A percentile compares a stretch with the other conserved stretches of the same genome.
Evolutionary conservation across 1,140 invertebrate species (phyloP).

Genomic region (Dendrolimus kikuchii): DNA sequence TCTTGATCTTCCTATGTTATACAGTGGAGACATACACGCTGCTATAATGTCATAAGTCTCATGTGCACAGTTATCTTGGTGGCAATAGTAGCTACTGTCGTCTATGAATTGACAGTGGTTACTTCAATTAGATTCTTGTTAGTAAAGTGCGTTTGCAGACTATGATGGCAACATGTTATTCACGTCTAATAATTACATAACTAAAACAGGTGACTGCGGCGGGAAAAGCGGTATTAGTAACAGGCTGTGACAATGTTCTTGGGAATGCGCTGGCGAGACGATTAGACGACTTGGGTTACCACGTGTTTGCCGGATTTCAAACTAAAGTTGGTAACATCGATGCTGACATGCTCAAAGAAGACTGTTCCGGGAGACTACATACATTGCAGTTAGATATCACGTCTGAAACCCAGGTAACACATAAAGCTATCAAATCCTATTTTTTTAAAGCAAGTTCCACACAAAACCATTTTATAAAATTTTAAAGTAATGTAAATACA

Average conservation of each 20-base stretch:
- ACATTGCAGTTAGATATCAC: conserved; percentile 83
- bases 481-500: too few relatives aligned
- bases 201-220: conserved; percentile 78
- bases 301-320: conserved; percentile 85
- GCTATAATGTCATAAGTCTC: too few relatives aligned
- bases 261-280: conserved; percentile 83
- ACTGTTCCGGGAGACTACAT: conserved; percentile 82
- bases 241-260: conserved; percentile 87
- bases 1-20: too few relatives aligned
- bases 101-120: too few relatives aligned
- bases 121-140: too few relatives aligned
- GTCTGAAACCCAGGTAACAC: conserved; percentile 76
- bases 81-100: too few relatives aligned
- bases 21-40: too few relatives aligned
- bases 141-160: too few relatives aligned
- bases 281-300: conserved; percentile 86
- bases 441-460: neutral
- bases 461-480: too few relatives aligned
- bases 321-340: conserved; percentile 77
- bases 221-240: conserved; percentile 86
- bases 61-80: too few relatives aligned
- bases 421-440: neutral
- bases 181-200: too few relatives aligned
- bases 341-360: conserved; percentile 81
- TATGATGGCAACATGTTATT: too few relatives aligned